Conservation (phyloP, 1,140 invertebrate species). For the Diabrotica undecimpunctata region DNA sequence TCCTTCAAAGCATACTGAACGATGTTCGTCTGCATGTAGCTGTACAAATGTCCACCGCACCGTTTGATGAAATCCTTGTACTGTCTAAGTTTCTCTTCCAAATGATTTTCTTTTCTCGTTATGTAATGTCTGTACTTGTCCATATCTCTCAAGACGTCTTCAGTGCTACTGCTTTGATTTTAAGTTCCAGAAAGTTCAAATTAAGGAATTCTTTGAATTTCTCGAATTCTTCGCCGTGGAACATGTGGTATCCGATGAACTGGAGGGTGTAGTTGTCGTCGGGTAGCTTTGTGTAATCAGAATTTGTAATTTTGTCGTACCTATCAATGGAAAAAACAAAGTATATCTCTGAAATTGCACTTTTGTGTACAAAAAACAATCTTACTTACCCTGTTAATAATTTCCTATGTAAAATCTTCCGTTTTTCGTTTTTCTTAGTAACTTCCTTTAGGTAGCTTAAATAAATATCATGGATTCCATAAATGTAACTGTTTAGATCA, state of each 20-base stretch:
- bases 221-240: conserved; percentile 35
- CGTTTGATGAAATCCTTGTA: conserved; percentile 32
- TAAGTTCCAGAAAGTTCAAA: conserved; percentile 46
- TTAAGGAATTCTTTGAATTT: conserved; percentile 46
- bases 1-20: conserved; percentile 33
- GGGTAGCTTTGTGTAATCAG: conserved; percentile 34
- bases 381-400: conserved; percentile 28
- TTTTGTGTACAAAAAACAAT: neutral
- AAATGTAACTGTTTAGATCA: conserved; percentile 39
- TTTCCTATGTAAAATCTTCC: conserved; percentile 38
- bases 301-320: conserved; percentile 37
- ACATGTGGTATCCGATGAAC: conserved; percentile 49
- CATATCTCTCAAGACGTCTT: conserved; percentile 46
- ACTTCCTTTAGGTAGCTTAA: conserved; percentile 22
- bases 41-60: conserved; percentile 28
- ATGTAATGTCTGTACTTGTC: conserved; percentile 43
- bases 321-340: neutral
- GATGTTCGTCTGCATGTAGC: conserved; percentile 31
- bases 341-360: too few species aligned
- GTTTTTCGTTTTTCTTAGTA: too few species aligned
- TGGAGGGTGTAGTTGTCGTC: conserved; percentile 49
- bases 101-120: conserved; percentile 23
- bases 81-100: conserved; percentile 25
- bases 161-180: conserved; percentile 42
- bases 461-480: conserved; percentile 41